Evolutionary conservation across 2,797 vertebrate genomes (phyloP), one percentile per base, ranked within the genome.

Genomic region (Mionectes olivaceus): DNA sequence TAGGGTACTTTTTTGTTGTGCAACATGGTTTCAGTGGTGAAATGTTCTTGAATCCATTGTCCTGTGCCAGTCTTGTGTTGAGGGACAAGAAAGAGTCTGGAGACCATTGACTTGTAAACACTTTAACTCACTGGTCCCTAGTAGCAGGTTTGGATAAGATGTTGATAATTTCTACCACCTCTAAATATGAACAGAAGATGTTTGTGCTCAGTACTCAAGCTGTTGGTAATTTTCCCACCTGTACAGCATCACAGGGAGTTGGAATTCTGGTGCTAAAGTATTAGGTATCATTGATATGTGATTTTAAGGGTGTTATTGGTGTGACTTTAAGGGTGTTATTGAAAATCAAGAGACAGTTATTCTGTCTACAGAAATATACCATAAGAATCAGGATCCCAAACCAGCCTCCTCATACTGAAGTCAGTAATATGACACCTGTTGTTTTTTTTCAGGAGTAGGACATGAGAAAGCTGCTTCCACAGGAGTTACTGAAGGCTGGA

Each of bases 91-190:
- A 55, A 69, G 17, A 4, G 1, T 56, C 49, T 61, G 19, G 24
- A 63, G 4, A 50, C 3, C 1, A 0, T 12, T 91, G 19, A 1
- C 28, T 50, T 46, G 7, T 41, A 41, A 79, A 10, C 5, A n/a
- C 73, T 82, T 93, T 53, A 64, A 55, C 5, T 37, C 28, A 23
- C 55, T 73, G 32, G 6, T 79, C 16, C 25, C 0, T 3, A 41
- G 18, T 2, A 77, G 28, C 11, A 69, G 27, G 3, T 13, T 86
- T 77, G 24, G 28, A 27, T 55, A 70, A 74, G 24, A 24, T 35
- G 8, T 10, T 69, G n/a, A 18, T 30, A 35, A 81, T 67, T 83
- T 67, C n/a, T 50, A 15, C 14, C 21, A 24, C 12, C 11, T 65
- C 23, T 32, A 64, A 69, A 43, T 9, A 43, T 10, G 16, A 83